Conservation (phyloP, 1,140 invertebrate species). For the Grapholita molesta region DNA sequence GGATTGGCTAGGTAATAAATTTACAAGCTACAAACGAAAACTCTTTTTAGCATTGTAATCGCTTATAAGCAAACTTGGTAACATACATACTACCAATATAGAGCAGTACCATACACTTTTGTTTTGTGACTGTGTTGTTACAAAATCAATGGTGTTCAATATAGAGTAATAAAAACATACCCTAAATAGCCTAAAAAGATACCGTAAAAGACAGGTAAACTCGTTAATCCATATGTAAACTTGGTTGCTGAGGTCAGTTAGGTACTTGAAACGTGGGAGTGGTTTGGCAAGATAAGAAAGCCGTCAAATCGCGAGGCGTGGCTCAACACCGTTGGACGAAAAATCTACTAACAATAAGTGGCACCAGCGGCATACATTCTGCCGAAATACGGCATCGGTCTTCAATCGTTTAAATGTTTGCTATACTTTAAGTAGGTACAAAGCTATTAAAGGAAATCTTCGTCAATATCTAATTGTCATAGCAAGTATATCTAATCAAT, state of each 20-base stretch:
- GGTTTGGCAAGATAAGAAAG: slow-evolving; percentile 46
- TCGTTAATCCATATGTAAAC: slow-evolving; percentile 11
- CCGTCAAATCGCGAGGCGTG: slow-evolving; percentile 36
- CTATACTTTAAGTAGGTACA: neutral
- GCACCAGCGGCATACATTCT: slow-evolving; percentile 37
- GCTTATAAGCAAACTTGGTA: too few species aligned
- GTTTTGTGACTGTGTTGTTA: neutral
- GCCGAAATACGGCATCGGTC: neutral
- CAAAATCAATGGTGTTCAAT: neutral
- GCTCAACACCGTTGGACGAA: slow-evolving; percentile 34
- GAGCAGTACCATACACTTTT: neutral
- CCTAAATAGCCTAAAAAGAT: neutral
- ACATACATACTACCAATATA: too few species aligned
- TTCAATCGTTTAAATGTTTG: neutral
- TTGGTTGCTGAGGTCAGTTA: slow-evolving; percentile 28
- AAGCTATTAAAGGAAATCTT: too few species aligned
- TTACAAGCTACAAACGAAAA: too few species aligned
- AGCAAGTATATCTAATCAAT: too few species aligned
- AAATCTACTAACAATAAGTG: slow-evolving; percentile 25
- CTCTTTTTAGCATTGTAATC: too few species aligned
- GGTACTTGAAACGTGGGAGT: slow-evolving; percentile 26
- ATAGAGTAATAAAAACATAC: neutral
- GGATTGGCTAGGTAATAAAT: too few species aligned
- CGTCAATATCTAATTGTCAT: too few species aligned
- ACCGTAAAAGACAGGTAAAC: neutral